Evolutionary conservation across 2,797 vertebrate species (phyloP).

Genomic region (Kryptolebias ocellatus): DNA sequence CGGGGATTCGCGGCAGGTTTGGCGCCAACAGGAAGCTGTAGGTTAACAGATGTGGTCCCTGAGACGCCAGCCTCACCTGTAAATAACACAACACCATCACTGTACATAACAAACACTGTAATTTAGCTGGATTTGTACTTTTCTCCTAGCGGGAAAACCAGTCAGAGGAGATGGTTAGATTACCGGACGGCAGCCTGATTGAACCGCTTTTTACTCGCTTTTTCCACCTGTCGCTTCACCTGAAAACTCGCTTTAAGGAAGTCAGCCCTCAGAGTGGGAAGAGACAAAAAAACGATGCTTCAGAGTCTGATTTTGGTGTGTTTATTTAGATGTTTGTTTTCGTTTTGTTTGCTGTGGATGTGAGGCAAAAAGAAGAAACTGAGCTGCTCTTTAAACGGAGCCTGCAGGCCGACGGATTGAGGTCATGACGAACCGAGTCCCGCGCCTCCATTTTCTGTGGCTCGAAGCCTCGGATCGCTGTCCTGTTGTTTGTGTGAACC

Average conservation of each 20-base stretch:
- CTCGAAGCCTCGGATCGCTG: constrained; percentile 6
- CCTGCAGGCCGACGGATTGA: too few species aligned
- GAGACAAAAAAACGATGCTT: too few species aligned
- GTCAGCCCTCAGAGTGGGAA: too few species aligned
- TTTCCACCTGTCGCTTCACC: constrained; percentile 9
- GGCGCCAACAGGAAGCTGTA: constrained; percentile 11
- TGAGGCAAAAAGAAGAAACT: too few species aligned
- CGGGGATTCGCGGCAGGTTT: constrained; percentile 12
- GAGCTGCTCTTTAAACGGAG: too few species aligned
- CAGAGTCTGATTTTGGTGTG: too few species aligned
- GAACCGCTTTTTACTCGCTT: constrained; percentile 8
- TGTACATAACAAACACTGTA: constrained; percentile 54
- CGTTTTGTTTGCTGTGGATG: too few species aligned
- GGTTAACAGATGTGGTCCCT: not conserved
- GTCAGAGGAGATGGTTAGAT: constrained; percentile 25
- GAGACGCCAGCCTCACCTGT: constrained; percentile 49
- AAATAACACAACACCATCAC: constrained; percentile 52
- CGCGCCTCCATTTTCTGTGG: too few species aligned
- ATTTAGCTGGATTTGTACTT: constrained; percentile 43
- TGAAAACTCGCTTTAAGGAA: too few species aligned
- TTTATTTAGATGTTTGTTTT: too few species aligned
- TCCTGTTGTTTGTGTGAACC: not conserved
- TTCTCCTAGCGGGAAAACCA: constrained; percentile 14
- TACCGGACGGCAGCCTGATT: constrained; percentile 9
- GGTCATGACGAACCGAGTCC: too few species aligned